Percentiles rank a stretch among this genome's conserved stretches.
These are phyloP conservation scores for Porites australiensis DNA, from an alignment of 64 coral and sea anemone species.

Conservation along the genomic window DNA sequence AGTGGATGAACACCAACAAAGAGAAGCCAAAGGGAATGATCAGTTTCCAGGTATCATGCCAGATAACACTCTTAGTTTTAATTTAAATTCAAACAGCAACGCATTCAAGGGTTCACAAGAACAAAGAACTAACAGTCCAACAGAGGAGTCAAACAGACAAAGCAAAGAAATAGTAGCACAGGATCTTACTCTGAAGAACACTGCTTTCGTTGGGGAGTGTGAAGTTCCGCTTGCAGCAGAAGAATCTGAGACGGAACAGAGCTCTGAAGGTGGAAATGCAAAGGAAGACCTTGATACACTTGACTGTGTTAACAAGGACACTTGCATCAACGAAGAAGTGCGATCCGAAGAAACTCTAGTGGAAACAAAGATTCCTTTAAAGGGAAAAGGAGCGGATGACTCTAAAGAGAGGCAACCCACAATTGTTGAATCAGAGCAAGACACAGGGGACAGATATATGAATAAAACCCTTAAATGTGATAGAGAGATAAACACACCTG, in stretches of 20 bases:
- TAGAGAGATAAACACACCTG: neutral
- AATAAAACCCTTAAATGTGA: neutral
- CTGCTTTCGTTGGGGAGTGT: neutral
- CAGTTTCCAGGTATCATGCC: neutral
- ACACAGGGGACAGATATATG: neutral
- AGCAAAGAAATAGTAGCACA: neutral
- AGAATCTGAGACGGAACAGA: neutral
- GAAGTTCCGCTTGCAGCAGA: neutral
- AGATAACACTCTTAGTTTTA: neutral
- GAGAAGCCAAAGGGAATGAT: neutral
- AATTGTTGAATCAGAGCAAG: constrained; percentile 23
- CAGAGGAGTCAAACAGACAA: constrained; percentile 5
- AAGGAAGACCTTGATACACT: neutral
- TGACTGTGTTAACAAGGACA: neutral
- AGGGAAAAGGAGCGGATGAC: neutral
- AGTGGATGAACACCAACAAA: neutral
- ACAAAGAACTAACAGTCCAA: neutral
- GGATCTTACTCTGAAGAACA: neutral
- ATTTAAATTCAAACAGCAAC: neutral
- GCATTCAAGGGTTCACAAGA: neutral
- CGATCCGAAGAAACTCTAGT: neutral
- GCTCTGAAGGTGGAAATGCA: neutral
- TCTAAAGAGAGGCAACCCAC: neutral
- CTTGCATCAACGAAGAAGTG: neutral
- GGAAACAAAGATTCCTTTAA: constrained; percentile 6